Percentiles rank a stretch among this genome's conserved stretches.
Conservation (phyloP, 2,797 vertebrate genomes). For the Dryobates pubescens region DNA sequence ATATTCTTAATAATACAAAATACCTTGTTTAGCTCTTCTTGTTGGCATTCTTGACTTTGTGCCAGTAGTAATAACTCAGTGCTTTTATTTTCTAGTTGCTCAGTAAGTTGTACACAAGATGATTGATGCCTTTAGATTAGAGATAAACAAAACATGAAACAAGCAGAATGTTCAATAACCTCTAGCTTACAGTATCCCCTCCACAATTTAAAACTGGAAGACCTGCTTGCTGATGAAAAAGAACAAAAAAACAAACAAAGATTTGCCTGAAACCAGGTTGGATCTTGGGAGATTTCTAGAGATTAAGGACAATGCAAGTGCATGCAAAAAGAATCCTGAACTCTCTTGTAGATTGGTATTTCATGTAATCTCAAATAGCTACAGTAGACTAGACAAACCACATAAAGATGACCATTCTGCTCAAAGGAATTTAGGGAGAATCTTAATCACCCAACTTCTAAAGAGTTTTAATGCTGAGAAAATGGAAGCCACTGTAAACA, state of each 20-base stretch:
- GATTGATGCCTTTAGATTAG: slow-evolving; percentile 64
- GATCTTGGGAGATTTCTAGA: neutral
- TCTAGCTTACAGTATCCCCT: neutral
- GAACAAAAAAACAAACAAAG: neutral
- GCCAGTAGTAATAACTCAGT: slow-evolving; percentile 34
- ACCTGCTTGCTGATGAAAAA: neutral
- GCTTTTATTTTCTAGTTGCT: slow-evolving; percentile 68
- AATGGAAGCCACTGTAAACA: neutral
- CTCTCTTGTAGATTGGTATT: neutral
- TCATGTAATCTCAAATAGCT: neutral
- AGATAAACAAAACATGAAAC: slow-evolving; percentile 31
- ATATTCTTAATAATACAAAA: neutral
- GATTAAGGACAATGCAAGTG: neutral
- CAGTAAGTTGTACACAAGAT: slow-evolving; percentile 42
- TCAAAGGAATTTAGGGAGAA: neutral
- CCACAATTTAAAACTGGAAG: neutral
- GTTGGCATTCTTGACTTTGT: slow-evolving; percentile 51
- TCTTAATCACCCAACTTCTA: neutral
- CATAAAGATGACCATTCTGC: neutral
- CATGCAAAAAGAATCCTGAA: neutral
- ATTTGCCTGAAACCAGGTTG: neutral
- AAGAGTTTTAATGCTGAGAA: neutral
- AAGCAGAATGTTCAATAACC: neutral
- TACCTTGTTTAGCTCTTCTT: slow-evolving; percentile 74
- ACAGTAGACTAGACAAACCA: neutral